Percentiles rank a stretch among this genome's conserved stretches.
Conservation (phyloP, 53 echinoderm and acorn worm genomes). For the Luidia sarsii region DNA sequence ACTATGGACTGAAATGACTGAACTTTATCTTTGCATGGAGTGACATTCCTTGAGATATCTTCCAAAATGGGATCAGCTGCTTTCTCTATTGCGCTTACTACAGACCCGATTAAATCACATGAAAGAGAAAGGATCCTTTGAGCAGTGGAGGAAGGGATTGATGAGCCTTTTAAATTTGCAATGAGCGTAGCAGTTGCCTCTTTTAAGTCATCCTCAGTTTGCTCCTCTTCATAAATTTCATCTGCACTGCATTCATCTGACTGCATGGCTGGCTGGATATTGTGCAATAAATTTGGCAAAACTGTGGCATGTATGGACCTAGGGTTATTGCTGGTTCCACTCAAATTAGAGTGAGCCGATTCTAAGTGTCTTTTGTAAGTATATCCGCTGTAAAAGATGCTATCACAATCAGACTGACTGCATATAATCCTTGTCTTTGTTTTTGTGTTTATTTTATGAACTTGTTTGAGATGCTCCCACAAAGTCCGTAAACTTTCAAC, state of each 20-base stretch:
- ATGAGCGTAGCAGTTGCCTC: background rate
- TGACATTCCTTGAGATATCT: too few species aligned
- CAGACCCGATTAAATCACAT: background rate
- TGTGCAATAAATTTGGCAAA: too few species aligned
- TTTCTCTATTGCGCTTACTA: background rate
- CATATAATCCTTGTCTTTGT: background rate
- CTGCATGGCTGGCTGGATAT: background rate
- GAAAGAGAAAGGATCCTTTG: conserved; percentile 1
- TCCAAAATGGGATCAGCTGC: background rate
- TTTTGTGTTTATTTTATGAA: background rate
- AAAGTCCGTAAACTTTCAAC: background rate
- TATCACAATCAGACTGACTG: background rate
- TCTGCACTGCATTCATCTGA: background rate
- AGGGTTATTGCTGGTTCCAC: background rate
- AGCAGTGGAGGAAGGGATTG: conserved; percentile 4
- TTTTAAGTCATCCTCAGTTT: background rate
- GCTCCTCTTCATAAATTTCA: background rate
- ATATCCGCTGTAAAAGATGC: background rate
- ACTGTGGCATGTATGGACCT: conserved; percentile 18
- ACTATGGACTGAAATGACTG: background rate
- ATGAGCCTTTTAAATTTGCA: background rate
- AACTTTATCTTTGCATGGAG: background rate
- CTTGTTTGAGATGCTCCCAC: background rate
- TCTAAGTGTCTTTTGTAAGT: conserved; percentile 16
- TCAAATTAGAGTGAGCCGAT: background rate